phyloP scores from a whole-genome alignment of 2,113 vertebrate species.

The Gadus chalcogrammus region DNA sequence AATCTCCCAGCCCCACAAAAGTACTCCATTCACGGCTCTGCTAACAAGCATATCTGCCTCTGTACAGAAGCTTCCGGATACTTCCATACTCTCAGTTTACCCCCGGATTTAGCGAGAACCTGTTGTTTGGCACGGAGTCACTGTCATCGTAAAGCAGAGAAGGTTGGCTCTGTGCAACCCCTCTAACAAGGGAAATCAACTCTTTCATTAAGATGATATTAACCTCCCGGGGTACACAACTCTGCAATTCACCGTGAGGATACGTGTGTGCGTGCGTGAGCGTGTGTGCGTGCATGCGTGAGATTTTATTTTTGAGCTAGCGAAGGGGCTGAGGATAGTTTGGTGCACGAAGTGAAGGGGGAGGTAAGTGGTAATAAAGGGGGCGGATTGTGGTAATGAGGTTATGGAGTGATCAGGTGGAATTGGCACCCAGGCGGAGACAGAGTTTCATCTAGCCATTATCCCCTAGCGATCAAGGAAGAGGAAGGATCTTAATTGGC shows the following conservation, averaged over 20 bases:
- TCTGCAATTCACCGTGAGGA: too few species aligned
- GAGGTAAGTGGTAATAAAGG: neutral
- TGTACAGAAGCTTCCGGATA: too few species aligned
- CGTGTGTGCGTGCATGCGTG: neutral
- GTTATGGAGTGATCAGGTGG: slow-evolving; percentile 18
- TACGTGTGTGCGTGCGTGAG: neutral
- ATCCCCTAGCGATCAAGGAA: neutral
- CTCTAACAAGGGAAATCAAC: slow-evolving; percentile 34
- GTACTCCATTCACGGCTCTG: neutral
- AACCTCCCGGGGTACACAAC: slow-evolving; percentile 36
- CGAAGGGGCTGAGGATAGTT: slow-evolving; percentile 22
- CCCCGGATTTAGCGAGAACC: too few species aligned
- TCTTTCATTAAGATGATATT: slow-evolving; percentile 41
- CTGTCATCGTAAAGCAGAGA: slow-evolving; percentile 6
- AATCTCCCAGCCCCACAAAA: neutral
- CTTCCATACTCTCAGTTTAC: too few species aligned
- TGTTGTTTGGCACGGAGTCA: too few species aligned
- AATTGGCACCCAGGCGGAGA: too few species aligned
- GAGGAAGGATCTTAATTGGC: too few species aligned
- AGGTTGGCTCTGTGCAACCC: slow-evolving; percentile 5
- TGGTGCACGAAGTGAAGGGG: slow-evolving; percentile 4
- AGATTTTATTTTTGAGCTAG: slow-evolving; percentile 19
- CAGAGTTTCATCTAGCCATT: neutral
- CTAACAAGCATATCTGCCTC: neutral
- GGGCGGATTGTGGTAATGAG: slow-evolving; percentile 27